Conservation (phyloP, 2,113 vertebrate species). For the Camelus dromedarius region DNA sequence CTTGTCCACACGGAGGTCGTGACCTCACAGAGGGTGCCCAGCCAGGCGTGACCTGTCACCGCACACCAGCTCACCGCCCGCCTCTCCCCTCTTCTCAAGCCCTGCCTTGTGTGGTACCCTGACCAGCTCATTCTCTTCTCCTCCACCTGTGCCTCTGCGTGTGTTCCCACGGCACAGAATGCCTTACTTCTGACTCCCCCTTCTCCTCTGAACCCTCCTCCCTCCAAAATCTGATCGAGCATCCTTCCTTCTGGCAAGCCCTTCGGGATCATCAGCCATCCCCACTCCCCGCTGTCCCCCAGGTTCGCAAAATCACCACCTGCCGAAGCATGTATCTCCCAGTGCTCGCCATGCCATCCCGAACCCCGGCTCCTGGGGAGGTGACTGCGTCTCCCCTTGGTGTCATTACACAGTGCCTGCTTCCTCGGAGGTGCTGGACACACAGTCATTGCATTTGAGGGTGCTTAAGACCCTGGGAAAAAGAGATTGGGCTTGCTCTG, state of each 20-base stretch:
- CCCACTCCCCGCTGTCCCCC: neutral
- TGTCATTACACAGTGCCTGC: neutral
- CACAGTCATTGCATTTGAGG: neutral
- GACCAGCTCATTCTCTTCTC: no score
- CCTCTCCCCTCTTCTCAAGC: neutral
- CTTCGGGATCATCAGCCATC: neutral
- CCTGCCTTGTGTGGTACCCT: neutral
- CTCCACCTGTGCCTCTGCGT: neutral
- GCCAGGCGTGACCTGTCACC: accelerated
- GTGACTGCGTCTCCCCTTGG: neutral
- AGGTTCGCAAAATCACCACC: neutral
- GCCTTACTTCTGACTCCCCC: neutral
- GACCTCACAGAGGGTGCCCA: neutral
- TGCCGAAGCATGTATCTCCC: neutral
- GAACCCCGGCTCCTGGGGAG: neutral
- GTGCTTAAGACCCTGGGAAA: neutral
- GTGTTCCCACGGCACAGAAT: neutral
- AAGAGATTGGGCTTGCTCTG: neutral
- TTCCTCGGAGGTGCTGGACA: neutral
- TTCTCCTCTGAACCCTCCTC: neutral
- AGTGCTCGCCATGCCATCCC: accelerated
- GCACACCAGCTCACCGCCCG: neutral
- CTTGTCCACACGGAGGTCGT: neutral
- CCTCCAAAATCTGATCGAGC: neutral
- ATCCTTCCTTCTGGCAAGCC: neutral